Conservation (phyloP, 2,888 invertebrate genomes). For the Acleris holmiana region DNA sequence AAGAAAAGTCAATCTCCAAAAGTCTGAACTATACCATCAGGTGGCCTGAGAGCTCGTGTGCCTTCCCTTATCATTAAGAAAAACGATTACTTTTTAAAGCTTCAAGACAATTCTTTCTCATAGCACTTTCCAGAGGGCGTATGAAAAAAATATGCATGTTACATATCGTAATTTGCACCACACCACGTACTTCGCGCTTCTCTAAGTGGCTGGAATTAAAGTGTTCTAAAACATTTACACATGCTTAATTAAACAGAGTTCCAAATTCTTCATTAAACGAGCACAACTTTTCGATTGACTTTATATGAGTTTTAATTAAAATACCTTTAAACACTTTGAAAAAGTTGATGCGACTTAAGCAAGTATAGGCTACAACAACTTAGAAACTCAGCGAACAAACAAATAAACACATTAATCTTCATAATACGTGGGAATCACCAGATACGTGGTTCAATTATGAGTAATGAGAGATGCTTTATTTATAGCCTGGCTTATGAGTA, state of each 20-base stretch:
- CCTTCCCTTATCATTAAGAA: too few species aligned
- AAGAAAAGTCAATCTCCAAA: too few species aligned
- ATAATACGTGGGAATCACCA: constrained; percentile 24
- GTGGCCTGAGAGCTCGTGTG: too few species aligned
- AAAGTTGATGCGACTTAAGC: constrained; percentile 18
- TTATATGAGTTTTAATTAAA: constrained; percentile 37
- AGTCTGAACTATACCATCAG: too few species aligned
- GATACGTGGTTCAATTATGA: constrained; percentile 2
- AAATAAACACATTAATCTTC: constrained; percentile 33
- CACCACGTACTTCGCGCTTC: not conserved
- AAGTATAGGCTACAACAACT: constrained; percentile 6
- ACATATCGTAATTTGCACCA: too few species aligned
- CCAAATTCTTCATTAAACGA: constrained; percentile 26
- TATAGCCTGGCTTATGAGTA: not conserved
- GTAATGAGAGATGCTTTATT: constrained; percentile 6
- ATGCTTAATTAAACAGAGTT: constrained; percentile 23
- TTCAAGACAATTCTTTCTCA: too few species aligned
- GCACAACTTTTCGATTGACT: constrained; percentile 29
- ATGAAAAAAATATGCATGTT: too few species aligned
- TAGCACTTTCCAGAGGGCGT: too few species aligned
- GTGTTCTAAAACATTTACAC: constrained; percentile 27
- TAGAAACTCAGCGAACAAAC: constrained; percentile 17
- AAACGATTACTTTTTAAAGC: too few species aligned
- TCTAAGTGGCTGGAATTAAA: constrained; percentile 17
- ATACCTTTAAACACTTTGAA: constrained; percentile 26